Percentiles rank a stretch among this genome's conserved stretches.
phyloP scores from a whole-genome alignment of 1,140 invertebrate species.

The Drosophila ohnishii region DNA sequence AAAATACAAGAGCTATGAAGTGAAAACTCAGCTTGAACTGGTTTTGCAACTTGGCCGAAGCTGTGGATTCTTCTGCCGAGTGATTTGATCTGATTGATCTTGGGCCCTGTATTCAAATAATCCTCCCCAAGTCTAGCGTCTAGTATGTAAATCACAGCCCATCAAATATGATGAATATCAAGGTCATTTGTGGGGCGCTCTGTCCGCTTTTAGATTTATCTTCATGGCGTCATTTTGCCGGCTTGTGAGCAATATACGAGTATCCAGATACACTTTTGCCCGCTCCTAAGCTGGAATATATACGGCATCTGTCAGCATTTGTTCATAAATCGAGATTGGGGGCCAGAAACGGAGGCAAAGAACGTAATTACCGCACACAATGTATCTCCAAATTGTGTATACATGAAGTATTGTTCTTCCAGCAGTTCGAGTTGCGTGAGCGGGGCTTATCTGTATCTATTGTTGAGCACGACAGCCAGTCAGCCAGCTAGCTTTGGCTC shows the following conservation, averaged over 20 bases:
- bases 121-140: background rate
- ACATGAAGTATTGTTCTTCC: slow-evolving; percentile 25
- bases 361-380: slow-evolving; percentile 38
- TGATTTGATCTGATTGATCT: slow-evolving; percentile 7
- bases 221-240: slow-evolving; percentile 39
- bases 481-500: slow-evolving; percentile 18
- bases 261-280: slow-evolving; percentile 10
- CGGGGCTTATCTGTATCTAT: slow-evolving; percentile 35
- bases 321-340: slow-evolving; percentile 48
- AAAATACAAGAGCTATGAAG: slow-evolving; percentile 32
- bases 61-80: background rate
- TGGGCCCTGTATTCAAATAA: background rate
- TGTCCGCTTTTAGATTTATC: slow-evolving; percentile 48
- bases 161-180: slow-evolving; percentile 19
- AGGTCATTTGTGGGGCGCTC: slow-evolving; percentile 25
- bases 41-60: slow-evolving; percentile 33
- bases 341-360: slow-evolving; percentile 28
- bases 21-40: slow-evolving; percentile 51
- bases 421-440: slow-evolving; percentile 36
- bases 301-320: slow-evolving; percentile 68
- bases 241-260: background rate
- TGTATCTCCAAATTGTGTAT: slow-evolving; percentile 38
- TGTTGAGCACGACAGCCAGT: slow-evolving; percentile 24
- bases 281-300: slow-evolving; percentile 22
- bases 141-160: slow-evolving; percentile 8